phyloP scores from a whole-genome alignment of 1,140 invertebrate species.

The Diuraphis noxia region DNA sequence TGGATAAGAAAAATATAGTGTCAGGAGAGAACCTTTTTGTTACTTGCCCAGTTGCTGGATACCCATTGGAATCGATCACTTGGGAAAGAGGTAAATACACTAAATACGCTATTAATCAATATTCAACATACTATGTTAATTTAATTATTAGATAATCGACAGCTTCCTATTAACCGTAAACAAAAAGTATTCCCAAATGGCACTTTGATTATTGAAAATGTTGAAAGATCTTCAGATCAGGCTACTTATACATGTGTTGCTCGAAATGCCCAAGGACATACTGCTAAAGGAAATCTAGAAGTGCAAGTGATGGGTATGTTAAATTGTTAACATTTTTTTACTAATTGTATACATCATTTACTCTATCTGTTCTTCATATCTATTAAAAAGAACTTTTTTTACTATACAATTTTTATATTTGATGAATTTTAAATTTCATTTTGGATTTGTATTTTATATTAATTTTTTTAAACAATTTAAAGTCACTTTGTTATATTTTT shows the following conservation, averaged over 20 bases:
- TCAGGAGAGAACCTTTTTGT: conserved; percentile 87
- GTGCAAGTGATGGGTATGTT: conserved; percentile 96
- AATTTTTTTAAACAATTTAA: not conserved
- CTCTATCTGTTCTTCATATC: conserved; percentile 17
- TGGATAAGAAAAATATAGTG: conserved; percentile 93
- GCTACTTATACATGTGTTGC: conserved; percentile 94
- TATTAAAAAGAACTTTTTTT: not conserved
- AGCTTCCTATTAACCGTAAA: conserved; percentile 90
- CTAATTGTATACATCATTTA: not conserved
- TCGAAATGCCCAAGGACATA: conserved; percentile 85
- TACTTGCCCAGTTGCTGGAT: conserved; percentile 90
- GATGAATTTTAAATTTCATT: not conserved
- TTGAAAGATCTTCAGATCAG: conserved; percentile 88
- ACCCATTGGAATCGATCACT: conserved; percentile 88
- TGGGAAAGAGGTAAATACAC: conserved; percentile 79
- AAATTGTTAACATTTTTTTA: conserved; percentile 54
- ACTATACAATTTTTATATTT: not conserved
- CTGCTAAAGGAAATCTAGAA: conserved; percentile 81
- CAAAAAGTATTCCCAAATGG: conserved; percentile 93
- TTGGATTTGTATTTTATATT: not conserved
- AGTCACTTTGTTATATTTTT: not conserved
- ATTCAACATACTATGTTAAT: conserved; percentile 8
- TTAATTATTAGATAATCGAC: conserved; percentile 66
- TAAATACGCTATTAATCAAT: too few relatives aligned
- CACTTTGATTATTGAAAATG: conserved; percentile 90